Percentiles rank a stretch among this genome's conserved stretches.
Evolutionary conservation across 2,797 vertebrate genomes (phyloP).

Genomic region (Melanotaenia boesemani): DNA sequence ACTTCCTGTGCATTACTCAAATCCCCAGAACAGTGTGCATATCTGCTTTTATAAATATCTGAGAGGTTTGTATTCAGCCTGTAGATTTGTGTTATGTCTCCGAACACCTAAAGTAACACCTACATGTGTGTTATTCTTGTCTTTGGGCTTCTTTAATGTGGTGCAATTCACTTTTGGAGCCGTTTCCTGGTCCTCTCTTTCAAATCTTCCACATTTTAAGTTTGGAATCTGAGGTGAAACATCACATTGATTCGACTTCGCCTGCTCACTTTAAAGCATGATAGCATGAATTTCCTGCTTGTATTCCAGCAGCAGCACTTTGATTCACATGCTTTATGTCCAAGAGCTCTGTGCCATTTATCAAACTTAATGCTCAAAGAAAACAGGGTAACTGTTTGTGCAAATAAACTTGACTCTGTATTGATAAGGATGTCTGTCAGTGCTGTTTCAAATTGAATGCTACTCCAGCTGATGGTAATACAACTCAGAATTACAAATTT

Average conservation of each 20-base stretch:
- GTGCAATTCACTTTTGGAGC: background rate
- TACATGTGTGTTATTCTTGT: constrained; percentile 8
- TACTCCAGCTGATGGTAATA: constrained; percentile 21
- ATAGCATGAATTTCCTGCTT: background rate
- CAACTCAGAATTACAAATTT: constrained; percentile 43
- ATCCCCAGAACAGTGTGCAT: constrained; percentile 35
- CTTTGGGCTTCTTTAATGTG: constrained; percentile 9
- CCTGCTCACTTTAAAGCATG: constrained; percentile 1
- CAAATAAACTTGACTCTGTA: constrained; percentile 41
- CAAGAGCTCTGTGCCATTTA: constrained; percentile 28
- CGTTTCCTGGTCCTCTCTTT: background rate
- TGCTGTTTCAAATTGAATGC: constrained; percentile 46
- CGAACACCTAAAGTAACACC: constrained; percentile 31
- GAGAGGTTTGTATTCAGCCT: constrained; percentile 66
- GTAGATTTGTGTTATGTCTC: constrained; percentile 57
- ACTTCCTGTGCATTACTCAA: constrained; percentile 51
- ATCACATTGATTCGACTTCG: background rate
- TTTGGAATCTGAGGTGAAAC: constrained; percentile 17
- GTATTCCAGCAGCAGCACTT: constrained; percentile 11
- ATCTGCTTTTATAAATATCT: constrained; percentile 57
- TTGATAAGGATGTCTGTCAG: constrained; percentile 57
- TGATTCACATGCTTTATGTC: constrained; percentile 41
- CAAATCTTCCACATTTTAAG: constrained; percentile 7
- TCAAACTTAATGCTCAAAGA: constrained; percentile 57
- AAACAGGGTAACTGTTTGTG: constrained; percentile 53